Evolutionary conservation across 2,888 invertebrate species (phyloP).

Genomic region (Eupithecia subfuscata): DNA sequence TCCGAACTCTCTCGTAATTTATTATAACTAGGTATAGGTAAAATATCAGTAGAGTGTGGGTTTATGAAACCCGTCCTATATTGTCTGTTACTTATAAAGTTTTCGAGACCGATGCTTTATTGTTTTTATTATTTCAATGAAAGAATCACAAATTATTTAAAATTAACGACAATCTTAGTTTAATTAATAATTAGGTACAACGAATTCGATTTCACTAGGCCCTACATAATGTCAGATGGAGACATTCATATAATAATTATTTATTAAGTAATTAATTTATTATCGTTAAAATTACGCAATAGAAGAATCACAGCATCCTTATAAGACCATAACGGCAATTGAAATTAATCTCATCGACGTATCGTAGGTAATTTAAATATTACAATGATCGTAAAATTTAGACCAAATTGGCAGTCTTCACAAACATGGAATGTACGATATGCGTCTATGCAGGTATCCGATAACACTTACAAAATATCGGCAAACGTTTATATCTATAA

Average conservation of each 20-base stretch:
- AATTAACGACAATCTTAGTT: constrained; percentile 73
- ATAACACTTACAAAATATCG: constrained; percentile 80
- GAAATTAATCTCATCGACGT: constrained; percentile 81
- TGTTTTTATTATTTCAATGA: constrained; percentile 70
- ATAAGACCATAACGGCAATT: constrained; percentile 81
- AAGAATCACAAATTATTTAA: constrained; percentile 78
- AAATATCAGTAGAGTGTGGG: constrained; percentile 72
- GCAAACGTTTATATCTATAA: constrained; percentile 74
- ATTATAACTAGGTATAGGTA: constrained; percentile 68
- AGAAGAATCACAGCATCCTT: constrained; percentile 84
- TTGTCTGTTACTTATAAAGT: constrained; percentile 70
- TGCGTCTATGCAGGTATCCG: constrained; percentile 83
- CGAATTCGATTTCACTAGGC: constrained; percentile 82
- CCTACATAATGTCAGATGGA: constrained; percentile 80
- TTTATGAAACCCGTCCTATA: constrained; percentile 76
- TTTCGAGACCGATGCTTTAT: constrained; percentile 71
- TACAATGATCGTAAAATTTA: constrained; percentile 83
- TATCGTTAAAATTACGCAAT: constrained; percentile 81
- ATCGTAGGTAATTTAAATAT: constrained; percentile 76
- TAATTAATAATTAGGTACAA: constrained; percentile 73
- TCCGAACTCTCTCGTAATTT: constrained; percentile 82
- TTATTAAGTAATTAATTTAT: constrained; percentile 62
- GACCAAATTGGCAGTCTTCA: constrained; percentile 84
- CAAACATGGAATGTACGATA: constrained; percentile 84
- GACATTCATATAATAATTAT: constrained; percentile 69